Evolutionary conservation across 2,797 vertebrate species (phyloP).

Genomic region (Acanthurus tractus): DNA sequence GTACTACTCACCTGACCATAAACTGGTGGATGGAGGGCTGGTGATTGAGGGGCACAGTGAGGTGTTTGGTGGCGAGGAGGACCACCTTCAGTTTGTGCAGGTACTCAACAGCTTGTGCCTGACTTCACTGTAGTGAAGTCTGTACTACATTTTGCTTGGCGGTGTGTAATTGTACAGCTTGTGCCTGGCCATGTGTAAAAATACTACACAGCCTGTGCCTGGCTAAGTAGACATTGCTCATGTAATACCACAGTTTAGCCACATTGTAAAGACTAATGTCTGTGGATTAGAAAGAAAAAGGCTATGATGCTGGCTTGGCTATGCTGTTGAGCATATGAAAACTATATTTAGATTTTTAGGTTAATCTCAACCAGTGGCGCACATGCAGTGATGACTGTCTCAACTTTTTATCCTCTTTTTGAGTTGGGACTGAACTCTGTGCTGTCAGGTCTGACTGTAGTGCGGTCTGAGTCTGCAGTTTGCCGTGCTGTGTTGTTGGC

Average conservation of each 20-base stretch:
- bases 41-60: conserved; percentile 96
- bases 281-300: conserved; percentile 20
- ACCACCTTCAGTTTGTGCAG: conserved; percentile 99
- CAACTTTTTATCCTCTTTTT: conserved; percentile 18
- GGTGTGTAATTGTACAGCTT: conserved; percentile 41
- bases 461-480: conserved; percentile 34
- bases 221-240: conserved; percentile 38
- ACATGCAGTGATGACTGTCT: background rate
- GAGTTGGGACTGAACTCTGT: conserved; percentile 23
- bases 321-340: conserved; percentile 49
- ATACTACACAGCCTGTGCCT: conserved; percentile 32
- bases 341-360: conserved; percentile 16
- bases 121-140: conserved; percentile 45
- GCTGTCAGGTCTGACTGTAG: conserved; percentile 8
- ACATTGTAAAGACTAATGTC: conserved; percentile 18
- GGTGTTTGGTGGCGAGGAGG: conserved; percentile 98
- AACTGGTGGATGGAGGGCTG: conserved; percentile 98
- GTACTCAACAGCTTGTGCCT: conserved; percentile 87
- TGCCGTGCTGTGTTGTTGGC: conserved; percentile 49
- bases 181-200: conserved; percentile 49
- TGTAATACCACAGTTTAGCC: conserved; percentile 24
- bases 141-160: conserved; percentile 46
- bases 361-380: background rate
- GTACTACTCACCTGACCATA: conserved; percentile 99
- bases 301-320: conserved; percentile 19